Conservation (phyloP, 53 echinoderm and acorn worm species). For the Stichopus horrens region DNA sequence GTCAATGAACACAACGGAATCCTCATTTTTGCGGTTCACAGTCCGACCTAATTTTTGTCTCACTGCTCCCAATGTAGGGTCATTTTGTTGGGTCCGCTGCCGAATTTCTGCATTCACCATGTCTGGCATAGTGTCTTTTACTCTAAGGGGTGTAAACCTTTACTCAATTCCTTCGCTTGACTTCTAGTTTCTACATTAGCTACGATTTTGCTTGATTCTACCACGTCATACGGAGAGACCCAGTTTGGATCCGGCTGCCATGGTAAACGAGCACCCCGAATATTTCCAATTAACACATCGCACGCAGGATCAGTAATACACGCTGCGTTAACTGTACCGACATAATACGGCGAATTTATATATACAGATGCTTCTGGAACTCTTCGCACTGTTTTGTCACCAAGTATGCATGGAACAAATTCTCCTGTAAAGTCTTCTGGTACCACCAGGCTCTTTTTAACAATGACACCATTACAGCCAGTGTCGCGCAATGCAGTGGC, state of each 20-base stretch:
- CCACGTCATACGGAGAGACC: not conserved
- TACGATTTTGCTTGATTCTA: not conserved
- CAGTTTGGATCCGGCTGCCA: constrained; percentile 2
- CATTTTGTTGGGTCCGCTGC: not conserved
- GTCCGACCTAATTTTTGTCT: not conserved
- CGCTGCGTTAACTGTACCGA: constrained; percentile 14
- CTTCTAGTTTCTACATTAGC: constrained; percentile 10
- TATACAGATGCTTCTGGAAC: constrained; percentile 23
- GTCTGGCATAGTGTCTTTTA: not conserved
- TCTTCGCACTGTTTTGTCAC: constrained; percentile 50
- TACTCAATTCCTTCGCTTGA: not conserved
- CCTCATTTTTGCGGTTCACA: not conserved
- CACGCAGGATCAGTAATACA: constrained; percentile 45
- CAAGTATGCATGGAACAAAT: constrained; percentile 23
- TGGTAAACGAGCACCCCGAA: constrained; percentile 20
- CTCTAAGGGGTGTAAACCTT: not conserved
- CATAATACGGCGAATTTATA: constrained; percentile 47
- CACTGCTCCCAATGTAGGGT: not conserved
- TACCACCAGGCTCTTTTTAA: not conserved
- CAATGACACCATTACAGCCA: constrained; percentile 52
- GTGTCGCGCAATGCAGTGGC: constrained; percentile 45
- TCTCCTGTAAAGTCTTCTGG: constrained; percentile 6
- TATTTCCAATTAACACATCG: constrained; percentile 47
- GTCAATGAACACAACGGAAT: not conserved
- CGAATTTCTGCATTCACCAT: not conserved